Base-by-base conservation (phyloP, 1,140 invertebrate species). In the Magallana ariakensis region DNA sequence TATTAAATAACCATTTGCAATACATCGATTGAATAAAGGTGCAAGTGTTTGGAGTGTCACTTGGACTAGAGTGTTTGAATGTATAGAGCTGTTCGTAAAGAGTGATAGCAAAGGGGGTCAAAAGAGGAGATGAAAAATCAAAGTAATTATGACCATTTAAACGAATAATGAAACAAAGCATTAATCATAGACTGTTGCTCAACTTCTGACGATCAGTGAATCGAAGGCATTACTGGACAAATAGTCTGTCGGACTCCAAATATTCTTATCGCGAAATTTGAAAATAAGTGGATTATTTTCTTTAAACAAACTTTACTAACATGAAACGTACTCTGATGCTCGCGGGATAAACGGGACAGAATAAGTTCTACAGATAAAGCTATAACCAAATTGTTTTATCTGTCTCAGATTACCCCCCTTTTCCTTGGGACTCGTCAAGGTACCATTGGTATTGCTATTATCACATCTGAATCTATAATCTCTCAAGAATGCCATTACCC, bases 271-370 rank as follows among this genome's bases (percentile, higher is more conserved):
- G 19, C n/a, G 19, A 70, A 70, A 70, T 70, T 70, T 70, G 33
- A 26, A 70, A 70, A 70, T 70, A 70, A 70, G 66, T 70, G 66
- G 66, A 70, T 70, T 70, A 70, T 70, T 70, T 70, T 70, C 66
- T 26, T 70, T 70, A 70, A 70, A 70, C 66, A 70, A 70, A 70
- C 66, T 11, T 11, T 70, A 70, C 22, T 26, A 22, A 70, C 66
- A 26, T 70, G 8, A 22, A 46, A 46, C 33, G 33, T 46, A 46
- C 33, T 46, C 33, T 46, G 33, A 46, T 46, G 33, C 33, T 46
- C 33, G 33, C 33, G 33, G 33, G 33, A 46, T 46, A 46, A 46
- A 4, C 5, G 2, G 33, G 33, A 46, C 33, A 46, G 33, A 46
- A 46, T 46, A 46, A 46, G 33, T 46, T 46, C 33, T 46, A 46